phyloP scores from a whole-genome alignment of 1,140 invertebrate genomes.

The Psix sp. region DNA sequence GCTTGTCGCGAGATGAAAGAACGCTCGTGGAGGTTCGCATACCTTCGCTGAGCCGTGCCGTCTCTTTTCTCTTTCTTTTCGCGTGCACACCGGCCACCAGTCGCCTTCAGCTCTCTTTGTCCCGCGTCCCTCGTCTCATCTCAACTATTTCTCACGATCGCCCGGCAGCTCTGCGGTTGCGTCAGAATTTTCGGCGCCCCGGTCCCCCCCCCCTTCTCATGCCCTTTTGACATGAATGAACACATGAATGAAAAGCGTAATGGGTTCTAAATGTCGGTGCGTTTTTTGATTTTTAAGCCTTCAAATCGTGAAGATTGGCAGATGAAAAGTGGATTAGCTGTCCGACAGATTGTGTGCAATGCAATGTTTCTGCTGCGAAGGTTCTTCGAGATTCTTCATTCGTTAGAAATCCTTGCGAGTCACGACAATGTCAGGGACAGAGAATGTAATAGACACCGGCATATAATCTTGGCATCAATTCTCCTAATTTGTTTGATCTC shows the following conservation, averaged over 20 bases:
- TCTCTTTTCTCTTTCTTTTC: conserved; percentile 59
- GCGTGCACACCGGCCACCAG: conserved; percentile 42
- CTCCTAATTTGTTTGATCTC: too few species aligned
- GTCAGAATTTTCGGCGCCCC: conserved; percentile 36
- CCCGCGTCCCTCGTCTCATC: conserved; percentile 34
- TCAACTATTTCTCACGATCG: conserved; percentile 49
- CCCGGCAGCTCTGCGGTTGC: conserved; percentile 15
- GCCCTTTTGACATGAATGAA: conserved; percentile 38
- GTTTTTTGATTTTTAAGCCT: neutral
- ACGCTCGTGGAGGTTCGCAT: conserved; percentile 60
- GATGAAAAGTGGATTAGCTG: too few species aligned
- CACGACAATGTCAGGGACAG: conserved; percentile 72
- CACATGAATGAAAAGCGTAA: conserved; percentile 16
- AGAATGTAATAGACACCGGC: conserved; percentile 57
- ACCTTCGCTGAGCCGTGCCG: conserved; percentile 45
- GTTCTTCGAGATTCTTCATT: conserved; percentile 44
- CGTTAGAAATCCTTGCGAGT: conserved; percentile 64
- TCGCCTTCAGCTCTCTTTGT: conserved; percentile 52
- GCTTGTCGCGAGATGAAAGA: conserved; percentile 60
- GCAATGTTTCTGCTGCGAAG: conserved; percentile 31
- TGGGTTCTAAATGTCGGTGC: too few species aligned
- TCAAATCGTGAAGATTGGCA: neutral
- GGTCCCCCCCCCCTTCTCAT: too few species aligned
- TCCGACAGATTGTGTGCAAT: conserved; percentile 28
- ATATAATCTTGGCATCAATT: conserved; percentile 70